phyloP scores from a whole-genome alignment of 1,140 invertebrate genomes.

The Aphaenogaster rudis region DNA sequence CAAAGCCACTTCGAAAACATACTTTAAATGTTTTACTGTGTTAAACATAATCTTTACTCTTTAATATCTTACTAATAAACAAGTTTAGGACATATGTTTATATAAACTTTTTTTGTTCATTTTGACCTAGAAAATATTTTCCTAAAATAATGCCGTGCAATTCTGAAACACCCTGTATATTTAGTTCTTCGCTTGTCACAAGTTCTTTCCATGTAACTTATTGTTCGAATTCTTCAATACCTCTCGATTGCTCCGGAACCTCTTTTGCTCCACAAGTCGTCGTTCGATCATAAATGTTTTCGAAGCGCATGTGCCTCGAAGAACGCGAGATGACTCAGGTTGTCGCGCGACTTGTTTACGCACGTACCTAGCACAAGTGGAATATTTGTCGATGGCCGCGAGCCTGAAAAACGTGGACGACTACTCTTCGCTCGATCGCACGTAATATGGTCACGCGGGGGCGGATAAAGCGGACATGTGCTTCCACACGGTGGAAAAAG shows the following conservation, averaged over 20 bases:
- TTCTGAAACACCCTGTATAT: no score
- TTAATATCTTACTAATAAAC: no score
- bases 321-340: constrained; percentile 19
- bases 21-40: no score
- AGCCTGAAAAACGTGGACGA: constrained; percentile 42
- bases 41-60: no score
- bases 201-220: constrained; percentile 10
- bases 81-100: no score
- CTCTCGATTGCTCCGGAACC: background rate
- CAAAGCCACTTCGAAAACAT: no score
- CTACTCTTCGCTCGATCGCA: constrained; percentile 3
- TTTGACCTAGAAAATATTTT: no score
- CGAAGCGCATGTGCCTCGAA: background rate
- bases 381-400: constrained; percentile 58
- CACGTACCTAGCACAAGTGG: constrained; percentile 15
- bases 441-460: constrained; percentile 54
- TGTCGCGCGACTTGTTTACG: constrained; percentile 48
- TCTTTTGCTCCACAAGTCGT: constrained; percentile 2
- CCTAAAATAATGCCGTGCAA: no score
- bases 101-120: no score
- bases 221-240: background rate
- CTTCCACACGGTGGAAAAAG: constrained; percentile 30
- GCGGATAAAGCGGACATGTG: constrained; percentile 44
- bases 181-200: background rate
- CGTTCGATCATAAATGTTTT: constrained; percentile 18